phyloP scores from a whole-genome alignment of 2,797 vertebrate genomes.

The Micromesistius poutassou region DNA sequence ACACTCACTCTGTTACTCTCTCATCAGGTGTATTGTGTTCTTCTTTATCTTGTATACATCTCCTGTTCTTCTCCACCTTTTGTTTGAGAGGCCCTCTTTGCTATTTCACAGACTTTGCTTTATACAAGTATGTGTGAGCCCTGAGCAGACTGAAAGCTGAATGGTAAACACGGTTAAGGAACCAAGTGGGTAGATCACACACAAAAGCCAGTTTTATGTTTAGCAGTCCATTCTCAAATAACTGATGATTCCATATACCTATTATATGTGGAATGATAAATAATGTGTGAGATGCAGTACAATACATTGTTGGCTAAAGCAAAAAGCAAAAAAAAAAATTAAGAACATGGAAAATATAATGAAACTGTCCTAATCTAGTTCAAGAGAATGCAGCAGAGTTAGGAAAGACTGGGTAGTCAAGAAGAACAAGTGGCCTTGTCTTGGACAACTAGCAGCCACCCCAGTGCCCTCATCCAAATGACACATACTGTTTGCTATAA shows the following conservation, averaged over 20 bases:
- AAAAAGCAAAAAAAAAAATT: background rate
- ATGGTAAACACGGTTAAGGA: background rate
- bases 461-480: constrained; percentile 51
- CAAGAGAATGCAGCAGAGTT: background rate
- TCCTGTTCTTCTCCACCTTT: background rate
- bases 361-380: background rate
- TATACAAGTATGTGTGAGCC: background rate
- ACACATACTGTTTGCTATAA: constrained; percentile 69
- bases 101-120: background rate
- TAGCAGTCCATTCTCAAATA: background rate
- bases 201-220: background rate
- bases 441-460: constrained; percentile 22
- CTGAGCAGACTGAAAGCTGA: background rate
- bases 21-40: background rate
- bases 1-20: background rate
- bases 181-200: background rate
- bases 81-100: background rate
- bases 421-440: constrained; percentile 20
- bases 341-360: background rate
- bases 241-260: background rate
- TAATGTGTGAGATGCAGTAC: background rate
- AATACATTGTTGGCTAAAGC: background rate
- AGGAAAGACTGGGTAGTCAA: background rate
- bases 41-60: background rate
- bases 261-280: background rate